Conservation (phyloP, 1,140 invertebrate species). For the Coboldia fuscipes region DNA sequence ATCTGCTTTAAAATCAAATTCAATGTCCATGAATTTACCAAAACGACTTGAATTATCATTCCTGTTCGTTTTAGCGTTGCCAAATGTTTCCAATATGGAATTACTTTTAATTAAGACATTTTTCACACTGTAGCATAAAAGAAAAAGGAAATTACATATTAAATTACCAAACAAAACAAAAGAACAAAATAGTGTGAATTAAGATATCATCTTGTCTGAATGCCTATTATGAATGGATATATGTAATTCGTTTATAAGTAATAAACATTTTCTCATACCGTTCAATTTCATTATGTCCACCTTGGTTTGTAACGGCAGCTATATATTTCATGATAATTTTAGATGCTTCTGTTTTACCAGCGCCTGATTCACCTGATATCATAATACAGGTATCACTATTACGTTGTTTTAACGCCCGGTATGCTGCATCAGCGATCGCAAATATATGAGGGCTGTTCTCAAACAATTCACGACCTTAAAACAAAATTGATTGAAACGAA, state of each 20-base stretch:
- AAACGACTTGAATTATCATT: slow-evolving; percentile 96
- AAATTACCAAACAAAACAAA: slow-evolving; percentile 1
- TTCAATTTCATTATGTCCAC: slow-evolving; percentile 84
- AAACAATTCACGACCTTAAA: slow-evolving; percentile 63
- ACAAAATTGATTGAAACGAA: slow-evolving; percentile 3
- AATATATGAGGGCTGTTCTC: slow-evolving; percentile 90
- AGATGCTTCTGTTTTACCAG: slow-evolving; percentile 93
- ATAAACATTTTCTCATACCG: slow-evolving; percentile 28
- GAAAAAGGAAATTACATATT: slow-evolving; percentile 4
- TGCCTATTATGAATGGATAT: too few species aligned
- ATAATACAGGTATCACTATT: slow-evolving; percentile 87
- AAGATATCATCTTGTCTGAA: too few species aligned
- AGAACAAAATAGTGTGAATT: too few species aligned
- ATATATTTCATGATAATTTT: slow-evolving; percentile 99
- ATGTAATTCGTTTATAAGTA: neutral
- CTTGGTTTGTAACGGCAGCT: slow-evolving; percentile 85
- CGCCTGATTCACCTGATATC: slow-evolving; percentile 84
- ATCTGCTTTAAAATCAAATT: slow-evolving; percentile 97
- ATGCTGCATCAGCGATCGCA: slow-evolving; percentile 85
- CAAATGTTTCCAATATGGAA: slow-evolving; percentile 87
- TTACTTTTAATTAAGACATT: slow-evolving; percentile 93
- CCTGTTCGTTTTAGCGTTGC: slow-evolving; percentile 92
- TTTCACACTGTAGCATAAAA: slow-evolving; percentile 68
- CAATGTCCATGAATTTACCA: slow-evolving; percentile 98
- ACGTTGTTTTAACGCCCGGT: slow-evolving; percentile 72